These are phyloP conservation scores for Zoanthus sansibaricus DNA, from an alignment of 92 coral and sea anemone species.

Conservation along the genomic window DNA sequence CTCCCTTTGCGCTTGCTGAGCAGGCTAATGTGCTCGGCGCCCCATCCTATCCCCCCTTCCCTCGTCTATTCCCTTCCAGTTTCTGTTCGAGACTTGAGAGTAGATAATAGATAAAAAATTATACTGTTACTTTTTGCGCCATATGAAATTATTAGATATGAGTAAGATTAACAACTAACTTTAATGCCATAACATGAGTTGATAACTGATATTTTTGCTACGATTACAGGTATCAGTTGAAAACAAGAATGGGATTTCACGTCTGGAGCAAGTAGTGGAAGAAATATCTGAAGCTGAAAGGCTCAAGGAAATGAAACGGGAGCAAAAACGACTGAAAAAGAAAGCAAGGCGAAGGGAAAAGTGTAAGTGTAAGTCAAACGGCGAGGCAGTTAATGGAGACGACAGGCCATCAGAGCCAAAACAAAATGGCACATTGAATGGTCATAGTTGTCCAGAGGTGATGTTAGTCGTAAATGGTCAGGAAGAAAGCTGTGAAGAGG, in stretches of 20 bases:
- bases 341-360: slow-evolving; percentile 92
- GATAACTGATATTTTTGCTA: no score
- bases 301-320: slow-evolving; percentile 87
- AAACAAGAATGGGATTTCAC: slow-evolving; percentile 93
- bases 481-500: slow-evolving; percentile 84
- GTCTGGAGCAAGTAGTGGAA: slow-evolving; percentile 97
- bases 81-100: no score
- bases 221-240: slow-evolving; percentile 86
- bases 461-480: slow-evolving; percentile 61
- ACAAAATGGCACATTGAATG: slow-evolving; percentile 58
- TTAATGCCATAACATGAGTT: no score
- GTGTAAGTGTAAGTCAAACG: slow-evolving; percentile 68
- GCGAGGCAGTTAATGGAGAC: slow-evolving; percentile 52
- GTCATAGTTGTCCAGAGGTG: slow-evolving; percentile 70
- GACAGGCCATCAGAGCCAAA: slow-evolving; percentile 62
- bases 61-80: no score
- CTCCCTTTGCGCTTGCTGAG: no score
- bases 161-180: no score
- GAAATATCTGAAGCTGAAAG: slow-evolving; percentile 96
- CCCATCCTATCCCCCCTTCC: no score
- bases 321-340: slow-evolving; percentile 92
- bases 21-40: no score
- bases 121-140: no score
- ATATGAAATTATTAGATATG: no score
- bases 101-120: no score